Evolutionary conservation across 2,113 vertebrate genomes (phyloP), one percentile per base, ranked within the genome.

Genomic region (Thalassarche chlororhynchos): DNA sequence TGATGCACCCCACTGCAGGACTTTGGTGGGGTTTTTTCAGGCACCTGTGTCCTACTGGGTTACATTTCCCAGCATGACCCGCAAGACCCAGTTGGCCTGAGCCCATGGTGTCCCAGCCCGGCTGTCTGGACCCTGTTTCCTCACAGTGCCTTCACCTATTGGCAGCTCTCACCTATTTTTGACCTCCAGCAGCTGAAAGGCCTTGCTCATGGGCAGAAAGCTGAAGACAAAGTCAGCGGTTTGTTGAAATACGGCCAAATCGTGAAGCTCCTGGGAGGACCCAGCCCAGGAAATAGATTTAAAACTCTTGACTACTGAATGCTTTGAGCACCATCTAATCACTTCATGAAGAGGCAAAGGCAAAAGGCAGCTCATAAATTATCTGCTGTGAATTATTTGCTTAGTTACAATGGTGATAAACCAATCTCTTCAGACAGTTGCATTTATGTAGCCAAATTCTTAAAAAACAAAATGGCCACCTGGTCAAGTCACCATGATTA

Each of bases 351-450:
- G 58, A 80, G 29, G 51, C n/a, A 91, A 82, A 87, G 78, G 84
- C 89, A 87, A 90, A 93, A 87, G 10, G 49, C 40, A 80, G 66
- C 42, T 93, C 42, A 74, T 90, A 69, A 89, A 92, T 93, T 89
- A 76, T 46, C 76, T 61, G 44, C 46, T 79, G 66, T 36, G 54
- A 87, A 64, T 69, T 19, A 79, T 90, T 94, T 86, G 16, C 44
- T 91, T 40, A 40, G 52, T 62, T 90, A 13, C 38, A 82, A 60
- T 34, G 38, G 36, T 23, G 70, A 91, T 78, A 85, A 89, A 89
- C 54, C 24, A 38, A 57, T 38, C 55, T 76, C 61, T 87, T 84
- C 19, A 19, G 58, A 70, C 13, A 68, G 38, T 74, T 87, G 57
- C n/a, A 31, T 68, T 90, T 72, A 36, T 2, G 8, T 60, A 87